Evolutionary conservation across 2,888 invertebrate species (phyloP).

Genomic region (Lasiommata megera): DNA sequence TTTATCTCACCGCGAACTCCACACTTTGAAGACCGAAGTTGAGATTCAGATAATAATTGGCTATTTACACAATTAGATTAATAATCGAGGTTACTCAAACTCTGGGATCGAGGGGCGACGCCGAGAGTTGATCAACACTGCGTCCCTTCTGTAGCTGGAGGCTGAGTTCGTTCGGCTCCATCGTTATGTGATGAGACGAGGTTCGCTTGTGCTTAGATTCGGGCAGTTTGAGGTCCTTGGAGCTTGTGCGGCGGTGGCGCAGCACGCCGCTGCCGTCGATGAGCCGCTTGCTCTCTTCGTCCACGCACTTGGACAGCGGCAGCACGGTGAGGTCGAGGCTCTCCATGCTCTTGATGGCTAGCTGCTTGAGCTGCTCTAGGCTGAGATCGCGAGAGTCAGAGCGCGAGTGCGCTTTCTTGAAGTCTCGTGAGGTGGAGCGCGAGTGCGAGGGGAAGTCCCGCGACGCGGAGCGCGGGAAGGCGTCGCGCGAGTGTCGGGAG

Average conservation of each 20-base stretch:
- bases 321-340: slow-evolving; percentile 66
- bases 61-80: slow-evolving; percentile 13
- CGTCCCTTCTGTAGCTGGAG: slow-evolving; percentile 67
- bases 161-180: slow-evolving; percentile 64
- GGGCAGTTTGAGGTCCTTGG: slow-evolving; percentile 75
- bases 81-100: slow-evolving; percentile 38
- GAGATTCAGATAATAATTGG: slow-evolving; percentile 38
- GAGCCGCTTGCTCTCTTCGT: slow-evolving; percentile 74
- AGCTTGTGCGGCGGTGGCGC: slow-evolving; percentile 82
- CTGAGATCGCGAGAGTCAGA: slow-evolving; percentile 75
- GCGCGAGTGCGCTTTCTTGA: slow-evolving; percentile 70
- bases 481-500: slow-evolving; percentile 43
- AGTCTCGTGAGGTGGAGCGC: slow-evolving; percentile 51
- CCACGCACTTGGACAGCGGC: slow-evolving; percentile 58
- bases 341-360: slow-evolving; percentile 74
- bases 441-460: slow-evolving; percentile 46
- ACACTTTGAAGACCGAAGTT: slow-evolving; percentile 17
- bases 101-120: slow-evolving; percentile 52
- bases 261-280: slow-evolving; percentile 67
- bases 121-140: slow-evolving; percentile 66
- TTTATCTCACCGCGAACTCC: slow-evolving; percentile 15
- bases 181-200: slow-evolving; percentile 71
- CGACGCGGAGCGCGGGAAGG: slow-evolving; percentile 47
- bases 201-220: slow-evolving; percentile 67
- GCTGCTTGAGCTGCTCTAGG: slow-evolving; percentile 69